These are phyloP conservation scores for Tolypeutes matacus DNA, from an alignment of 2,797 vertebrate genomes.

Conservation along the genomic window DNA sequence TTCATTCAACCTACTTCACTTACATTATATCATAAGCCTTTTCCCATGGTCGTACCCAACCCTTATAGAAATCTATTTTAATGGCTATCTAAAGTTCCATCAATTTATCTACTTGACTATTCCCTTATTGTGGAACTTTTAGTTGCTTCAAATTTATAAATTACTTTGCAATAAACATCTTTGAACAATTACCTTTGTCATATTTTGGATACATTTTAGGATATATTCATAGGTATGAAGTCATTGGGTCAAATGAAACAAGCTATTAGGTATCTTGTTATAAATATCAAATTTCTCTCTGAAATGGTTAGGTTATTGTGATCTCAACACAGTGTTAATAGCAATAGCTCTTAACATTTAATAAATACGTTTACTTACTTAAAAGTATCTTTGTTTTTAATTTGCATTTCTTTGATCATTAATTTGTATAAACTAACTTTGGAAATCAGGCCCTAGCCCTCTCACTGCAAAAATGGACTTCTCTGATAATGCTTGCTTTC, in stretches of 20 bases:
- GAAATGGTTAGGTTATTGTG: background rate
- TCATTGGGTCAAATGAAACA: conserved; percentile 8
- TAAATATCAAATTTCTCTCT: conserved; percentile 9
- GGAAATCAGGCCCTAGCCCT: background rate
- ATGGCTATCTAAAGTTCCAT: conserved; percentile 13
- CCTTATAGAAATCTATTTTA: background rate
- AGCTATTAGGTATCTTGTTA: background rate
- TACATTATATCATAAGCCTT: conserved; percentile 7
- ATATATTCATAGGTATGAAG: background rate
- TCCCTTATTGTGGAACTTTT: background rate
- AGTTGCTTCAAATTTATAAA: conserved; percentile 22
- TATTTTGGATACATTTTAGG: conserved; percentile 30
- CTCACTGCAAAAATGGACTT: background rate
- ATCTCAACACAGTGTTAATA: background rate
- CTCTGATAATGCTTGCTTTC: conserved; percentile 40
- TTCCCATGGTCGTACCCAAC: background rate
- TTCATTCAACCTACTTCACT: conserved; percentile 35
- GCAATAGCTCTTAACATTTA: conserved; percentile 32
- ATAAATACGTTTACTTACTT: background rate
- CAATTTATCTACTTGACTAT: background rate
- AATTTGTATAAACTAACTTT: background rate
- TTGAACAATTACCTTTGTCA: background rate
- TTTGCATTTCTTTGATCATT: conserved; percentile 51
- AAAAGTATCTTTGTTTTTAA: conserved; percentile 32
- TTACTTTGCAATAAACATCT: background rate